Percentiles rank a stretch among this genome's conserved stretches.
These are phyloP conservation scores for Ceratosolen solmsi DNA, from an alignment of 1,140 invertebrate species.

Conservation along the genomic window DNA sequence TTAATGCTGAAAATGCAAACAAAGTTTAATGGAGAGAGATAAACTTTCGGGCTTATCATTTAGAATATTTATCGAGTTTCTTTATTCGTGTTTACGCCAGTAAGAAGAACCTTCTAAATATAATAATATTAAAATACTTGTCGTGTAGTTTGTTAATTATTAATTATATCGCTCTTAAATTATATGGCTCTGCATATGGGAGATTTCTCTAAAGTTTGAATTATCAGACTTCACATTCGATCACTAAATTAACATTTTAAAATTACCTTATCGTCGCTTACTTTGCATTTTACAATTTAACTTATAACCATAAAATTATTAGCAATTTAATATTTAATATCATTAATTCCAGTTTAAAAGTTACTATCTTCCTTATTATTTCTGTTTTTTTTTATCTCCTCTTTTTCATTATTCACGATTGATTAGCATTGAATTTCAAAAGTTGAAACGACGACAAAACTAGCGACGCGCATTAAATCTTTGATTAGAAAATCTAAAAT, in stretches of 20 bases:
- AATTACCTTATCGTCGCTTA: neutral
- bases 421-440: too few species aligned
- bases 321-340: neutral
- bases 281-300: too few species aligned
- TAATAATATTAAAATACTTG: conserved; percentile 28
- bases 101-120: conserved; percentile 27
- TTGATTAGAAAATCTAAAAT: neutral
- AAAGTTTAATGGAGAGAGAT: neutral
- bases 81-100: neutral
- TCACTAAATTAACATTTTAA: neutral
- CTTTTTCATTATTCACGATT: too few species aligned
- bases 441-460: too few species aligned
- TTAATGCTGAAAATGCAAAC: neutral
- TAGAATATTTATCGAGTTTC: conserved; percentile 24
- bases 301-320: neutral
- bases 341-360: neutral
- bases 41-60: neutral
- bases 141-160: conserved; percentile 4
- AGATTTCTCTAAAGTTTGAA: neutral
- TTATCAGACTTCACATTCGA: neutral
- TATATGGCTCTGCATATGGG: neutral
- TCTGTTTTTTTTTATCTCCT: too few species aligned
- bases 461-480: neutral
- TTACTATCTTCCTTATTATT: neutral
- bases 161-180: neutral